These are phyloP conservation scores for Harpagoxenus sublaevis DNA, from an alignment of 2,888 invertebrate species.

Conservation along the genomic window DNA sequence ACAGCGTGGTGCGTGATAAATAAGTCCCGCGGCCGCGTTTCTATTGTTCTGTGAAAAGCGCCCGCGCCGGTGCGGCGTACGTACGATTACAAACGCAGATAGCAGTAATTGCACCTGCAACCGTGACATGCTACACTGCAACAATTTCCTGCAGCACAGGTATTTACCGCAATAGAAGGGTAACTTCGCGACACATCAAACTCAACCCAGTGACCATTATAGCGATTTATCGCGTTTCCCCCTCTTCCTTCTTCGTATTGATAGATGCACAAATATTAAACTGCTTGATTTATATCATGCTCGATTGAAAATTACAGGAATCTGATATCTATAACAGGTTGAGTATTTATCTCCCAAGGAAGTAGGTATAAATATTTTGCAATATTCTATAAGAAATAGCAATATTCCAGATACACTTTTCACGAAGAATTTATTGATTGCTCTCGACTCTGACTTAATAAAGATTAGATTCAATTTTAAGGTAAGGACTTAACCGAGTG, in stretches of 20 bases:
- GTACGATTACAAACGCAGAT: slow-evolving; percentile 73
- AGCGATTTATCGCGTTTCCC: slow-evolving; percentile 58
- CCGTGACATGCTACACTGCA: slow-evolving; percentile 74
- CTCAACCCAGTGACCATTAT: slow-evolving; percentile 50
- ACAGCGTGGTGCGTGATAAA: slow-evolving; percentile 70
- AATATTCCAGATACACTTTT: not conserved
- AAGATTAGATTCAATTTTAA: not conserved
- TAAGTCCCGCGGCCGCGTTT: slow-evolving; percentile 65
- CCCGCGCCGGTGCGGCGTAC: slow-evolving; percentile 58
- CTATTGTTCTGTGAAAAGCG: slow-evolving; percentile 75
- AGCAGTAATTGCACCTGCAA: slow-evolving; percentile 72
- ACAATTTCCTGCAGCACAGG: slow-evolving; percentile 72
- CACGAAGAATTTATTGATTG: not conserved
- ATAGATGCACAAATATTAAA: slow-evolving; percentile 28
- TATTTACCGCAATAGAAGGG: slow-evolving; percentile 64
- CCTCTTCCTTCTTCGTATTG: not conserved
- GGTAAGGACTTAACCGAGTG: not conserved
- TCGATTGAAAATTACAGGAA: slow-evolving; percentile 24
- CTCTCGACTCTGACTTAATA: not conserved
- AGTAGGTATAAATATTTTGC: not conserved
- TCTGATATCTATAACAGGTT: slow-evolving; percentile 14
- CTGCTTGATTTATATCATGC: slow-evolving; percentile 8
- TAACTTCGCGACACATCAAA: slow-evolving; percentile 60
- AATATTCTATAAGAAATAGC: not conserved
- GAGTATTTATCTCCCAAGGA: not conserved